These are phyloP conservation scores for Apteryx owenii DNA, from an alignment of 2,113 vertebrate species.

Conservation along the genomic window DNA sequence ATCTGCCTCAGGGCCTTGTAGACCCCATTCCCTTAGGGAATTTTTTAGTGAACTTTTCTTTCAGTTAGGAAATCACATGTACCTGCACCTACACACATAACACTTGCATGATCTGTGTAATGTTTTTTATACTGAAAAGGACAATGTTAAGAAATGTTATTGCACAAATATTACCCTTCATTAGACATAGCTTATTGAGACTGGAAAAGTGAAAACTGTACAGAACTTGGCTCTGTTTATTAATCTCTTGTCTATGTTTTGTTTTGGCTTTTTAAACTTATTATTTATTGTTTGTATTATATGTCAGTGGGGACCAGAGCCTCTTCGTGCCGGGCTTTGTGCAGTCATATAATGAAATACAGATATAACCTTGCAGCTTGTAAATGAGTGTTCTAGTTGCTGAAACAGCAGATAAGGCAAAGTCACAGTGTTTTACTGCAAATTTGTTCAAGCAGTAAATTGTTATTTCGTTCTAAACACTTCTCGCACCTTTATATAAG, in stretches of 20 bases:
- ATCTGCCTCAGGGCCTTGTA: not conserved
- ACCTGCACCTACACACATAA: not conserved
- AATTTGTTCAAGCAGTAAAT: not conserved
- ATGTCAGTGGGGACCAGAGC: not conserved
- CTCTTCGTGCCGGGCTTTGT: not conserved
- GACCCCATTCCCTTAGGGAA: not conserved
- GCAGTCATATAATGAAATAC: not conserved
- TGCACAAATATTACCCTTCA: not conserved
- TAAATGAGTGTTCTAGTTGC: not conserved
- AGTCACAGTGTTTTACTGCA: not conserved
- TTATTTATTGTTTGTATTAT: not conserved
- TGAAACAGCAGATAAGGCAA: not conserved
- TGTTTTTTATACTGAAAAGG: not conserved
- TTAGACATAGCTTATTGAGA: not conserved
- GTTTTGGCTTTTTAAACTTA: not conserved
- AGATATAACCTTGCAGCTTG: not conserved
- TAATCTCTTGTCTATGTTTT: not conserved
- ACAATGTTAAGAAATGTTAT: not conserved
- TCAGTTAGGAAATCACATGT: not conserved
- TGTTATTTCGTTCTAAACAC: not conserved
- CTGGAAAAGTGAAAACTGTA: not conserved
- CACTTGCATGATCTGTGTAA: not conserved
- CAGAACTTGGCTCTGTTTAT: not conserved
- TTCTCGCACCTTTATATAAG: not conserved
- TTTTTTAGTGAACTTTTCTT: not conserved